These are phyloP conservation scores for Gonioctena quinquepunctata DNA, from an alignment of 1,140 invertebrate genomes.

Conservation along the genomic window DNA sequence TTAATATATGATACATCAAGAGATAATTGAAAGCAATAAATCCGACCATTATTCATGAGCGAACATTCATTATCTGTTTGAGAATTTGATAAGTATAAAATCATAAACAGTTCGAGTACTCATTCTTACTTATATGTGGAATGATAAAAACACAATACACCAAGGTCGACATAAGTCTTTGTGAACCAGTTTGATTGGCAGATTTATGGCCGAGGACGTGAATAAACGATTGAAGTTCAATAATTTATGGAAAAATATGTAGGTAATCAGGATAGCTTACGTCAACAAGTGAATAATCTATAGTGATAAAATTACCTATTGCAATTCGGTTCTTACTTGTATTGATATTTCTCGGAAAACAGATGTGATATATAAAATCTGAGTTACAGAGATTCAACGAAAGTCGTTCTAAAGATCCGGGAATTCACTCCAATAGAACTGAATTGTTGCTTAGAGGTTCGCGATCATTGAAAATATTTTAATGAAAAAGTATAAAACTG, in stretches of 20 bases:
- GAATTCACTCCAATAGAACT: too few relatives aligned
- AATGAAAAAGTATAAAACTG: too few relatives aligned
- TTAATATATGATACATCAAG: too few relatives aligned
- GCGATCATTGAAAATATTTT: too few relatives aligned
- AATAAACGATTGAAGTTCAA: neutral
- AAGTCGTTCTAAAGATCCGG: too few relatives aligned
- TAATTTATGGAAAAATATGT: constrained; percentile 15
- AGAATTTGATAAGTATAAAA: constrained; percentile 7
- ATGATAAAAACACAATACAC: constrained; percentile 1
- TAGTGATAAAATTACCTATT: neutral
- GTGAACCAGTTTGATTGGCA: constrained; percentile 16
- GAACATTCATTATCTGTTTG: neutral
- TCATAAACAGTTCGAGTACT: neutral
- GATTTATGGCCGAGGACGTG: constrained; percentile 1
- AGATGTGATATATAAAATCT: too few relatives aligned
- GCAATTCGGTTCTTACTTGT: neutral
- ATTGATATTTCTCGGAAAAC: too few relatives aligned
- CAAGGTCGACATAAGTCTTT: constrained; percentile 10
- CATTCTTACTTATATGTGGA: neutral
- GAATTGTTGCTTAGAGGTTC: too few relatives aligned
- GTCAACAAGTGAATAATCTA: neutral
- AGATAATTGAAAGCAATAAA: neutral
- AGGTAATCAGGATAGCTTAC: constrained; percentile 1
- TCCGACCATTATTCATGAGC: neutral
- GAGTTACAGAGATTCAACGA: too few relatives aligned